A percentile compares a stretch with the other conserved stretches of the same genome.
phyloP scores from a whole-genome alignment of 2,113 vertebrate species.

The Apus apus region DNA sequence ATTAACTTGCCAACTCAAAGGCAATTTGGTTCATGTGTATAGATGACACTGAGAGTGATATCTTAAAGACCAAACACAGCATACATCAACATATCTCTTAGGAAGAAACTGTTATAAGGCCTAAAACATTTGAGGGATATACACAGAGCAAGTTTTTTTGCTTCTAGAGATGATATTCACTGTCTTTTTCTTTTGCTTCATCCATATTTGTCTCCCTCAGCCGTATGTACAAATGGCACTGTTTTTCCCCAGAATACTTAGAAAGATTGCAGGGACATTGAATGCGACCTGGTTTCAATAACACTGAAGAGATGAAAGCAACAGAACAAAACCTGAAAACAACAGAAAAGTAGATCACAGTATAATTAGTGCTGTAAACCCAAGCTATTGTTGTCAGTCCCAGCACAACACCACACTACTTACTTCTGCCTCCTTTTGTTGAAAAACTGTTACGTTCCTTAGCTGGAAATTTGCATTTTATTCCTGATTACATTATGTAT shows the following conservation, averaged over 20 bases:
- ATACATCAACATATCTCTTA: not conserved
- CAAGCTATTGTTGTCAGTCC: not conserved
- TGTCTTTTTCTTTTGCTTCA: not conserved
- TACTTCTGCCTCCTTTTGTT: not conserved
- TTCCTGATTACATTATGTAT: conserved; percentile 41
- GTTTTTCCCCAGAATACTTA: not conserved
- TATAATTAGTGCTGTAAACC: not conserved
- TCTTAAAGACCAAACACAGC: not conserved
- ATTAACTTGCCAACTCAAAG: not conserved
- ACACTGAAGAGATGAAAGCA: not conserved
- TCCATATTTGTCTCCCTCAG: not conserved
- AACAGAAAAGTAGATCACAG: not conserved
- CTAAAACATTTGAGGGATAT: not conserved
- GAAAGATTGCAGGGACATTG: not conserved
- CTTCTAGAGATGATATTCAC: not conserved
- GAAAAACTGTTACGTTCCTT: not conserved
- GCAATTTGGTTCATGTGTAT: not conserved
- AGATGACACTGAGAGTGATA: not conserved
- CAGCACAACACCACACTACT: not conserved
- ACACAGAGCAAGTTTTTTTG: not conserved
- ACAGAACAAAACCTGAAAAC: not conserved
- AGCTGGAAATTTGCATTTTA: conserved; percentile 25
- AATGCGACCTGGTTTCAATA: not conserved
- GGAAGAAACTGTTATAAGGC: not conserved
- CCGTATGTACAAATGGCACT: not conserved